Evolutionary conservation across 2,888 invertebrate genomes (phyloP).

Genomic region (Pseudolycoriella hygida): DNA sequence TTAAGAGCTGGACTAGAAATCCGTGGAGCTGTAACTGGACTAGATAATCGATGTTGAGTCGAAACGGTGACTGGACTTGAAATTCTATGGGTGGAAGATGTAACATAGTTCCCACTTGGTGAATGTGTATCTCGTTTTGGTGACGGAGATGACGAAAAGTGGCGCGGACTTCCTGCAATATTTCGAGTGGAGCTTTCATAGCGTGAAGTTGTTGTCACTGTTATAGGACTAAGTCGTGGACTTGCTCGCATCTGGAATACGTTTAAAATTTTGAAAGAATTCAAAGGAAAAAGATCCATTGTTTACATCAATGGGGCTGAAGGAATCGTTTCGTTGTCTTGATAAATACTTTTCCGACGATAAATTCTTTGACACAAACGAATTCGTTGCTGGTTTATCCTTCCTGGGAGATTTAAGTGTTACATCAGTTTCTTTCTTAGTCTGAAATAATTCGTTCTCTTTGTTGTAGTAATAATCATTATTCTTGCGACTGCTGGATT

Average conservation of each 20-base stretch:
- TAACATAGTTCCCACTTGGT: constrained; percentile 35
- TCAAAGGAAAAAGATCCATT: constrained; percentile 17
- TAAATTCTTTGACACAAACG: constrained; percentile 11
- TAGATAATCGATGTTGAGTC: constrained; percentile 3
- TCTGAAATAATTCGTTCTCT: constrained; percentile 23
- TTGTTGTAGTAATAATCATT: constrained; percentile 28
- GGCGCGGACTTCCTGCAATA: constrained; percentile 22
- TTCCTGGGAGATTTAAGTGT: constrained; percentile 23
- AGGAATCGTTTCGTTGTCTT: constrained; percentile 11
- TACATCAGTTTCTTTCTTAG: constrained; percentile 16
- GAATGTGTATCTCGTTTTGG: constrained; percentile 29
- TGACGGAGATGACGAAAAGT: constrained; percentile 24
- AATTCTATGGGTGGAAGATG: constrained; percentile 29
- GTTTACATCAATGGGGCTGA: constrained; percentile 24
- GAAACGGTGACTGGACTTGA: constrained; percentile 19
- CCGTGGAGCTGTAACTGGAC: constrained; percentile 18
- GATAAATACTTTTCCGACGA: constrained; percentile 12
- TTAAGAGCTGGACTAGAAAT: constrained; percentile 2
- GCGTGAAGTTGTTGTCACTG: constrained; percentile 26
- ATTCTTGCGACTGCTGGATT: constrained; percentile 17
- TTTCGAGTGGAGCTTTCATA: constrained; percentile 23
- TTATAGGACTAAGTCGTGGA: constrained; percentile 27
- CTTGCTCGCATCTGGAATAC: constrained; percentile 23
- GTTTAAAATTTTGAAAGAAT: background rate
- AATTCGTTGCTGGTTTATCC: constrained; percentile 13